Conservation (phyloP, 2,888 invertebrate species). For the Thelaira solivaga region DNA sequence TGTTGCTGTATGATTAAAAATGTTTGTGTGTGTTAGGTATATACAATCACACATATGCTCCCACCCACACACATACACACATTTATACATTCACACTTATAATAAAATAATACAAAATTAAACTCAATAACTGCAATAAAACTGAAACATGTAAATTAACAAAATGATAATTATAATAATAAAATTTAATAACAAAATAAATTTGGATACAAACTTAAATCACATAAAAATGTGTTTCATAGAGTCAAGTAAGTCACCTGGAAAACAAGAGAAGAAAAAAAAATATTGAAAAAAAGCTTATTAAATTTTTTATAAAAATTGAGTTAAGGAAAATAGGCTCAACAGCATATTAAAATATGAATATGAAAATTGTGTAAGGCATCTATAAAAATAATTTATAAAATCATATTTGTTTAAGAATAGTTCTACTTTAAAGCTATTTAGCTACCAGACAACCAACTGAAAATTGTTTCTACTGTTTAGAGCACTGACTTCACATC, state of each 20-base stretch:
- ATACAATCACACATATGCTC: too few relatives aligned
- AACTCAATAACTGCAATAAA: conserved; percentile 37
- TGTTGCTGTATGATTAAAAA: conserved; percentile 7
- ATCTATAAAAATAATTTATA: too few relatives aligned
- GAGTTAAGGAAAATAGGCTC: conserved; percentile 47
- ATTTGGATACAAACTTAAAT: background rate
- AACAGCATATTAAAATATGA: conserved; percentile 12
- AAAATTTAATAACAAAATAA: conserved; percentile 14
- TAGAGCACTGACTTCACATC: too few relatives aligned
- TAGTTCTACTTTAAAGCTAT: too few relatives aligned
- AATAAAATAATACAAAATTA: conserved; percentile 28
- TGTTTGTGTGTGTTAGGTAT: background rate
- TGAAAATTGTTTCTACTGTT: too few relatives aligned
- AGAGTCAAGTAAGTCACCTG: background rate
- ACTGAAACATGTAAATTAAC: conserved; percentile 56
- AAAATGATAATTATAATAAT: too few relatives aligned
- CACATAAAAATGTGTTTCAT: background rate
- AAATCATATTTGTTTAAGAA: too few relatives aligned
- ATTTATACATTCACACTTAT: conserved; percentile 26
- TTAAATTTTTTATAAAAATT: conserved; percentile 59
- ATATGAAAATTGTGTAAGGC: too few relatives aligned
- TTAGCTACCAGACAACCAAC: too few relatives aligned
- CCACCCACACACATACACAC: conserved; percentile 15
- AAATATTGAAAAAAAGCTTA: conserved; percentile 54
- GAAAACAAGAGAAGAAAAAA: background rate